Base-by-base conservation (phyloP, 2,888 invertebrate species). In the Lordiphosa fenestrarum region DNA sequence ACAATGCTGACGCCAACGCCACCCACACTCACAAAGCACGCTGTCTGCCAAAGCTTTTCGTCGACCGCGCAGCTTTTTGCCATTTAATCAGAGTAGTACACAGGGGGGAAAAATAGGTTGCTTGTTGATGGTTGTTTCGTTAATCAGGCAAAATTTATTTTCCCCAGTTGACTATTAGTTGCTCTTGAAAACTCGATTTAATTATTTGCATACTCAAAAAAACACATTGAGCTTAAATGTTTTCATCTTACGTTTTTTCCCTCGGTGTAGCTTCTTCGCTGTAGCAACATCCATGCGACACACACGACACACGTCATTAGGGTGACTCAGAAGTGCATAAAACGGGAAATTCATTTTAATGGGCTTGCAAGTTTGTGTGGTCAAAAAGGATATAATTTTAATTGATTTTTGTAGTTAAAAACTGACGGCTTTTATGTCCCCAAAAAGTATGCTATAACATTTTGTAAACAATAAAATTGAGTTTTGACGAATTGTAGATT, bases 21-120 rank as follows among this genome's bases (percentile, higher is more conserved):
- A 25, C 40, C 33, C 39, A 56, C 56, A 47, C 51, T 53, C 37
- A 63, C 56, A 75, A 56, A 54, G 54, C 58, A 33, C 58, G 69
- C 64, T 59, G 69, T 72, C 69, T 72, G 60, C 52, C 57, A 50
- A 56, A 68, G 70, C 70, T 69, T 68, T 69, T 65, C 9, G 6
- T 5, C 15, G 33, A 33, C 44, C 4, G 30, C 15, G 30, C 33
- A 33, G 35, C 36, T n/a, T n/a, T n/a, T 50, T 51, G 54, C 54
- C 40, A 36, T 40, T 50, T 51, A 54, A 51, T 54, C 54, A 53
- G 40, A 39, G 53, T 49, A 15, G 53, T 48, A 25, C 25, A 25
- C 25, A 7, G 25, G 2, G 25, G 25, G 25, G 6, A 25, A 25
- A 25, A 25, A 19, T 15, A 2, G 1, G 19, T 19, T 19, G 19